Evolutionary conservation across 2,113 vertebrate genomes (phyloP).

Genomic region (Grantiella picta): DNA sequence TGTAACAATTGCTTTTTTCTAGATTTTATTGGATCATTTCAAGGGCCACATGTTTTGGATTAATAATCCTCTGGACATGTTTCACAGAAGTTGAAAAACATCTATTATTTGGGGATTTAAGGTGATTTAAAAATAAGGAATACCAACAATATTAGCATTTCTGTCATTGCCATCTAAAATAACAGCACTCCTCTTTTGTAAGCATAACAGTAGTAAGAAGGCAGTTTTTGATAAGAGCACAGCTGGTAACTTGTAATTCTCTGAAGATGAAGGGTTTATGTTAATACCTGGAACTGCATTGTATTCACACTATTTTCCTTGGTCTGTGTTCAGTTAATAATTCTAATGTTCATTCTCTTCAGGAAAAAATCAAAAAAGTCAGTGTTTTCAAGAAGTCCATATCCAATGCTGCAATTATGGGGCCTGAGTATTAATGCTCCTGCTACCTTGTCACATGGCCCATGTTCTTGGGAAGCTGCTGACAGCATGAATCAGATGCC

Average conservation of each 20-base stretch:
- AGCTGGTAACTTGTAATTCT: slow-evolving; percentile 62
- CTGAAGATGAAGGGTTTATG: slow-evolving; percentile 55
- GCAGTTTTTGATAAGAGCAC: slow-evolving; percentile 43
- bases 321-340: neutral
- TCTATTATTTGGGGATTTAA: slow-evolving; percentile 62
- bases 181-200: neutral
- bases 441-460: neutral
- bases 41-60: neutral
- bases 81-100: slow-evolving; percentile 42
- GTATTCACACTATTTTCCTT: neutral
- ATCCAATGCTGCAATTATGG: neutral
- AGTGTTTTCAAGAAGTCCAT: neutral
- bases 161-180: slow-evolving; percentile 57
- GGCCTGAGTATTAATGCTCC: neutral
- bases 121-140: slow-evolving; percentile 51
- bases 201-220: neutral
- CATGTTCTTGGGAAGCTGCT: neutral
- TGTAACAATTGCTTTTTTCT: neutral
- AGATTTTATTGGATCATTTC: neutral
- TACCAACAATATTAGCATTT: slow-evolving; percentile 23
- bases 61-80: neutral
- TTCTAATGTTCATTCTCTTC: neutral
- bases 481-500: neutral
- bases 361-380: neutral
- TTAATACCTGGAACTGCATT: slow-evolving; percentile 23